A percentile compares a stretch with the other conserved stretches of the same genome.
phyloP scores from a whole-genome alignment of 2,888 invertebrate species.

The Brenthis ino region DNA sequence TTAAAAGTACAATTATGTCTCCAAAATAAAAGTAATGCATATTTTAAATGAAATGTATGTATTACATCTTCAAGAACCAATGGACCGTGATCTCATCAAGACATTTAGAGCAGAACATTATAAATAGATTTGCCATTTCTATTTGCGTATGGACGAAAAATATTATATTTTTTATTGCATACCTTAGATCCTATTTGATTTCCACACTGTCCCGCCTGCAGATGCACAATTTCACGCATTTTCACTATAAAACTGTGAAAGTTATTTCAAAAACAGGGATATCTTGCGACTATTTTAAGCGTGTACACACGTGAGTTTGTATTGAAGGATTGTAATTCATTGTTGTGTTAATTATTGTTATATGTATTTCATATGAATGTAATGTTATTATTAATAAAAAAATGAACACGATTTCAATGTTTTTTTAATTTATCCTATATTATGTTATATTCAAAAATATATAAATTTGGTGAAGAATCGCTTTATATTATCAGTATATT shows the following conservation, averaged over 20 bases:
- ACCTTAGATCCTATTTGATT: slow-evolving; percentile 97
- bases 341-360: not conserved
- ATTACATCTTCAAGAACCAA: slow-evolving; percentile 17
- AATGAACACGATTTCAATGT: not conserved
- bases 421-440: not conserved
- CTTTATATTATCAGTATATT: too few relatives aligned
- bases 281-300: slow-evolving; percentile 48
- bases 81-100: slow-evolving; percentile 36
- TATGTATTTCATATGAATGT: not conserved
- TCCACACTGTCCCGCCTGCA: slow-evolving; percentile 95
- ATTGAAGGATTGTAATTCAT: slow-evolving; percentile 11
- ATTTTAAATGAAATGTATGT: slow-evolving; percentile 11
- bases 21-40: not conserved
- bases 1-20: not conserved
- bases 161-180: slow-evolving; percentile 7
- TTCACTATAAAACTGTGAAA: slow-evolving; percentile 47
- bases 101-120: slow-evolving; percentile 41
- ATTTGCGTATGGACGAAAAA: slow-evolving; percentile 38
- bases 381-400: not conserved
- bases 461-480: too few relatives aligned
- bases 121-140: slow-evolving; percentile 46
- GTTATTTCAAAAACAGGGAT: slow-evolving; percentile 43
- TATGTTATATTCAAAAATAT: too few relatives aligned
- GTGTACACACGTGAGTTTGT: slow-evolving; percentile 44
- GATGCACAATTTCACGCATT: slow-evolving; percentile 96